A percentile compares a stretch with the other conserved stretches of the same genome.
phyloP scores from a whole-genome alignment of 2,888 invertebrate genomes.

The Athetis lepigone region DNA sequence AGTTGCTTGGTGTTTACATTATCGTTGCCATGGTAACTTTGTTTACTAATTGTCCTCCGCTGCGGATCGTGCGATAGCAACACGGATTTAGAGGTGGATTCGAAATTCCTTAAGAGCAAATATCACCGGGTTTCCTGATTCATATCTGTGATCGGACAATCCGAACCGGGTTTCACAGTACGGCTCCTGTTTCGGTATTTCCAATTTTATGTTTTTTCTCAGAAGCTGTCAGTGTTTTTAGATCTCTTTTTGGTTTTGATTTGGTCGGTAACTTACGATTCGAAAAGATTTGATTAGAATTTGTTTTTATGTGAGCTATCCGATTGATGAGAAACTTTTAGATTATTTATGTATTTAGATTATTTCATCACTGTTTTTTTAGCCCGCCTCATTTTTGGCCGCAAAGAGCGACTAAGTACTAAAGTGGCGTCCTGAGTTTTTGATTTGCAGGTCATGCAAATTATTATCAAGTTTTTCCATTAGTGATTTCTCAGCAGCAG shows the following conservation, averaged over 20 bases:
- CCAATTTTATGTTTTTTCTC: conserved; percentile 8
- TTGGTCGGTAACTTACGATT: too few species aligned
- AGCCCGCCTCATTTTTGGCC: too few species aligned
- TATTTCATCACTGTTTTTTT: too few species aligned
- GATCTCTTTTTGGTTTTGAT: neutral
- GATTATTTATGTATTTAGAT: too few species aligned
- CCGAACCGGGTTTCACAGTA: conserved; percentile 1
- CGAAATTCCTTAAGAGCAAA: conserved; percentile 35
- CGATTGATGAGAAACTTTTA: too few species aligned
- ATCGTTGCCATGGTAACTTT: conserved; percentile 69
- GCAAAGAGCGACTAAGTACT: too few species aligned
- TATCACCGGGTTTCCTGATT: conserved; percentile 20
- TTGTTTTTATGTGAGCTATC: neutral
- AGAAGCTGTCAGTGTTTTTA: neutral
- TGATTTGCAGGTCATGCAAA: too few species aligned
- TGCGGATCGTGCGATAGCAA: conserved; percentile 48
- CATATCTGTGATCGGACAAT: conserved; percentile 25
- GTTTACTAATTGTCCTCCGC: conserved; percentile 67
- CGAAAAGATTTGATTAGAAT: neutral
- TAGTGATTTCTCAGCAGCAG: too few species aligned
- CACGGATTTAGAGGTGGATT: conserved; percentile 22
- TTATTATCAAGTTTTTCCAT: too few species aligned
- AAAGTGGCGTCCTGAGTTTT: too few species aligned
- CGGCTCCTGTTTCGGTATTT: conserved; percentile 12
- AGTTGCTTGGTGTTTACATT: conserved; percentile 66